phyloP scores from a whole-genome alignment of 2,113 vertebrate species.

The Hystrix cristata region DNA sequence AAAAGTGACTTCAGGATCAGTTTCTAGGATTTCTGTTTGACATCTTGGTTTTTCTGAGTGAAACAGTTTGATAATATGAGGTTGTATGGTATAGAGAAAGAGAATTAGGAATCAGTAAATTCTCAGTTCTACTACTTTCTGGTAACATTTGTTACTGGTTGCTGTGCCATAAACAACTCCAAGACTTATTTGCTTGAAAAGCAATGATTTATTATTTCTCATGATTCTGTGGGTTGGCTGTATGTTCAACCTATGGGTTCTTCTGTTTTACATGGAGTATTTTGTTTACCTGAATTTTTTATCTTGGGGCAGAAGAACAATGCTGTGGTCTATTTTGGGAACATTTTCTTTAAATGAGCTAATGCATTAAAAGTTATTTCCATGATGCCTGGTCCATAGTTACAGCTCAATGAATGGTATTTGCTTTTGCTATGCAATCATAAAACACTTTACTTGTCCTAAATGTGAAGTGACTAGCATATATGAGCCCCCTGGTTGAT shows the following conservation, averaged over 20 bases:
- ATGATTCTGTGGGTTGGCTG: background rate
- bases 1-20: conserved; percentile 40
- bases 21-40: conserved; percentile 45
- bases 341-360: conserved; percentile 50
- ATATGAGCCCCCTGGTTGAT: background rate
- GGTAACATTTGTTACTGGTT: background rate
- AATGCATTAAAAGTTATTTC: conserved; percentile 43
- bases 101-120: conserved; percentile 31
- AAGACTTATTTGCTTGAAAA: conserved; percentile 21
- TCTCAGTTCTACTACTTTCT: background rate
- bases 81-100: background rate
- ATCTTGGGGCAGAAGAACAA: conserved; percentile 29
- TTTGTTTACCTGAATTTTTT: conserved; percentile 57
- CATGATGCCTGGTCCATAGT: background rate
- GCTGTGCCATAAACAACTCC: background rate
- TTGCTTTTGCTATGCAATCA: conserved; percentile 11
- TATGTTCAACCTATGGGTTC: background rate
- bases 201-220: background rate
- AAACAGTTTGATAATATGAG: conserved; percentile 16
- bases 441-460: background rate
- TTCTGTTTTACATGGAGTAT: conserved; percentile 33
- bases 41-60: conserved; percentile 33
- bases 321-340: conserved; percentile 28
- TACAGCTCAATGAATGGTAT: background rate
- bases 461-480: background rate